Conservation (phyloP, 2,888 invertebrate genomes). For the Calameuta filiformis region DNA sequence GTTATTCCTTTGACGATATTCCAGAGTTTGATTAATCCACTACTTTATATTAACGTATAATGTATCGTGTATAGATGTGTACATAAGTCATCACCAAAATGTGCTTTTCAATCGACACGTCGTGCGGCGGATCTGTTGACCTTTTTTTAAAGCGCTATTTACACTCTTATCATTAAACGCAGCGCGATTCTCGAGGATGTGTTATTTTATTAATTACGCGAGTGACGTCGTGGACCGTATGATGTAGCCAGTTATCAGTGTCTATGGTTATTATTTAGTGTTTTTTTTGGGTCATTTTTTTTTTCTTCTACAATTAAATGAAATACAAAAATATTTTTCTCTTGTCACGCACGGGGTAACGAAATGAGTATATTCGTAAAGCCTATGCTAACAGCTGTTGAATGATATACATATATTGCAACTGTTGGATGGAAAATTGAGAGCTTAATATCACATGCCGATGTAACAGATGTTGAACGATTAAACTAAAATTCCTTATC, state of each 20-base stretch:
- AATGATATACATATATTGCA: neutral
- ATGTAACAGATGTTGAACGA: neutral
- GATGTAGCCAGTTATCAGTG: neutral
- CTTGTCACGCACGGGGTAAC: neutral
- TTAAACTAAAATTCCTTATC: neutral
- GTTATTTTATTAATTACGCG: neutral
- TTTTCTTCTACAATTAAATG: neutral
- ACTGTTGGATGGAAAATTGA: neutral
- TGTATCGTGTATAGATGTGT: neutral
- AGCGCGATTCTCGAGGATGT: neutral
- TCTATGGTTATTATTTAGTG: neutral
- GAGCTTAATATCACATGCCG: neutral
- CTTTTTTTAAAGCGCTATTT: neutral
- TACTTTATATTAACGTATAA: constrained; percentile 11
- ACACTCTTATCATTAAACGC: neutral
- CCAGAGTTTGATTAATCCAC: constrained; percentile 82
- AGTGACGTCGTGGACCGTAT: neutral
- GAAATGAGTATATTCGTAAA: neutral
- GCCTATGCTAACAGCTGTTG: neutral
- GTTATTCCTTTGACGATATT: constrained; percentile 89
- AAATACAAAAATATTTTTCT: neutral
- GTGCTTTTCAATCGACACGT: constrained; percentile 14
- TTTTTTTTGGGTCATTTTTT: neutral
- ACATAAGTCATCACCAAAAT: constrained; percentile 13
- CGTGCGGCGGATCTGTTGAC: neutral